Conservation (phyloP, 2,113 vertebrate species). For the Rhipidura dahli region DNA sequence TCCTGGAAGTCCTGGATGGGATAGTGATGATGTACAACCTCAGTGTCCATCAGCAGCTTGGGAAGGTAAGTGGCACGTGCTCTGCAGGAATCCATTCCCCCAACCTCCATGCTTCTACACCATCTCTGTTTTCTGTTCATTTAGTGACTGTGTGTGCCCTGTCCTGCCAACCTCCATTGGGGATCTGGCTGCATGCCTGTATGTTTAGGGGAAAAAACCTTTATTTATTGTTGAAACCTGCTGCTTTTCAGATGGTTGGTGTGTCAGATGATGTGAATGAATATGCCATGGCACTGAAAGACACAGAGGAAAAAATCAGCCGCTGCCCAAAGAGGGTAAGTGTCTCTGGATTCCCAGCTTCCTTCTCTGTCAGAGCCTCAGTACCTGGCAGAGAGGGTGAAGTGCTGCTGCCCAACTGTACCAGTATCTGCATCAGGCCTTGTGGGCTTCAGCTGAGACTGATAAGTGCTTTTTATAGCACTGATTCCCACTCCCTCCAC, state of each 20-base stretch:
- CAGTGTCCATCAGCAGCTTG: constrained; percentile 97
- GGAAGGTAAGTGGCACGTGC: constrained; percentile 79
- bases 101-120: rapidly evolving
- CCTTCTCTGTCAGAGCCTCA: neutral
- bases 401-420: neutral
- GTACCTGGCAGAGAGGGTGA: neutral
- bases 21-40: constrained; percentile 98
- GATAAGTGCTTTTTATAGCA: neutral
- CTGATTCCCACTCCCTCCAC: neutral
- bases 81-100: neutral
- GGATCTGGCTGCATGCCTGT: neutral
- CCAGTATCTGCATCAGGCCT: neutral
- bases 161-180: rapidly evolving
- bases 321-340: constrained; percentile 87
- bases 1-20: constrained; percentile 92
- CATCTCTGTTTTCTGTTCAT: neutral
- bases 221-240: neutral
- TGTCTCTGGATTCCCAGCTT: neutral
- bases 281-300: constrained; percentile 91
- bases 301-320: constrained; percentile 94
- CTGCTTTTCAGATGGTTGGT: constrained; percentile 90
- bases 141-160: neutral
- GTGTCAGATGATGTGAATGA: constrained; percentile 96
- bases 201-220: neutral
- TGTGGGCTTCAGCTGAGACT: neutral